These are phyloP conservation scores for Oreochromis aureus DNA, from an alignment of 2,113 vertebrate genomes.

Conservation along the genomic window DNA sequence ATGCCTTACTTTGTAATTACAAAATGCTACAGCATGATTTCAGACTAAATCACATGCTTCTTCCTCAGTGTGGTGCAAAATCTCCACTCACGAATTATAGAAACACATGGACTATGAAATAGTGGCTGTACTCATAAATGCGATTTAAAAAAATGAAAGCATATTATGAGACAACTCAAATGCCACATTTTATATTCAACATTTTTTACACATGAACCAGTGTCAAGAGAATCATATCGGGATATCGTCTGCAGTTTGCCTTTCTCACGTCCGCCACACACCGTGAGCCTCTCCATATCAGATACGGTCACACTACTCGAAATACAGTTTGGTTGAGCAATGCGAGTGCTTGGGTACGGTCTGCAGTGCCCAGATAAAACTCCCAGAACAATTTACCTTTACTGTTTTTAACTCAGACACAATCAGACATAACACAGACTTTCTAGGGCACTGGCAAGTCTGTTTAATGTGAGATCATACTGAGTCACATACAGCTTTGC, in stretches of 20 bases:
- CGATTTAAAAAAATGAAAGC: background rate
- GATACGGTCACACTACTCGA: background rate
- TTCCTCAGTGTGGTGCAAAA: background rate
- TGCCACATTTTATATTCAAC: background rate
- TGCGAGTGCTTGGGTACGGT: background rate
- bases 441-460: background rate
- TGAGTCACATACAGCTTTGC: background rate
- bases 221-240: background rate
- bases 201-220: background rate
- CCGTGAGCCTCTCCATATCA: background rate
- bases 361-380: background rate
- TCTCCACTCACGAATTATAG: background rate
- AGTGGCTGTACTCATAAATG: background rate
- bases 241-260: background rate
- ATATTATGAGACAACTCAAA: background rate
- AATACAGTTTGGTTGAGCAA: background rate
- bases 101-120: background rate
- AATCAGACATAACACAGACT: background rate
- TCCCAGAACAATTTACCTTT: background rate
- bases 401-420: background rate
- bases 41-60: conserved; percentile 33
- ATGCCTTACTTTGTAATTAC: conserved; percentile 56
- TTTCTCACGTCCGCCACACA: background rate
- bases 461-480: background rate
- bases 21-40: conserved; percentile 41